Base-by-base conservation (phyloP, 2,888 invertebrate genomes). In the Cryptocephalus moraei region DNA sequence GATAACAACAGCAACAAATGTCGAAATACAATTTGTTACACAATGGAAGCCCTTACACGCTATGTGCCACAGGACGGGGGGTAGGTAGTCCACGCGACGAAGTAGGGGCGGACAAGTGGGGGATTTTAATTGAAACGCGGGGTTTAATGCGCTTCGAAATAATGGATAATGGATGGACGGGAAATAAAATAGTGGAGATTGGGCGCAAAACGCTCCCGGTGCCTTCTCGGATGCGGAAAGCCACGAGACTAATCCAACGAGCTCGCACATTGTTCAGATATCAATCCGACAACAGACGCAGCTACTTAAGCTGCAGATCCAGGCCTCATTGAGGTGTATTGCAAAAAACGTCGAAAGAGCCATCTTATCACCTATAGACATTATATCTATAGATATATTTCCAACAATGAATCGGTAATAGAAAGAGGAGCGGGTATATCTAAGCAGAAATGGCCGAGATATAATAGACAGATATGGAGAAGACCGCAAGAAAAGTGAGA, bases 391-490 rank as follows among this genome's bases (percentile, higher is more conserved):
- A 14, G 14, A 22, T 22, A 12, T 36, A 36, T 36, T 36, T 36
- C 32, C 43, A 43, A 43, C 43, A 43, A 43, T 43, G 43, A 43
- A 13, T 33, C 43, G 31, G 43, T 43, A 43, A 43, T 43, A 43
- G 43, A 43, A 31, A 43, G 34, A 34, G 36, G 22, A 22, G 22
- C 22, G 22, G 22, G 22, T 22, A 22, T 22, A 4, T 22, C 22
- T 13, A 8, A 40, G 36, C 36, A 14, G 36, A 43, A 43, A 13
- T 12, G 42, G 42, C 42, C 11, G 31, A 33, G 43, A 43, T 43
- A 60, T 53, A 53, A 60, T 60, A 57, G 57, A 61, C 54, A 59
- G 61, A 61, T 61, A 60, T 57, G 56, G 53, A 53, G 57, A 52
- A 55, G 55, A 59, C 59, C 57, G 55, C 56, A 59, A 22, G 22